Conservation (phyloP, 1,140 invertebrate genomes). For the Lithobius niger region DNA sequence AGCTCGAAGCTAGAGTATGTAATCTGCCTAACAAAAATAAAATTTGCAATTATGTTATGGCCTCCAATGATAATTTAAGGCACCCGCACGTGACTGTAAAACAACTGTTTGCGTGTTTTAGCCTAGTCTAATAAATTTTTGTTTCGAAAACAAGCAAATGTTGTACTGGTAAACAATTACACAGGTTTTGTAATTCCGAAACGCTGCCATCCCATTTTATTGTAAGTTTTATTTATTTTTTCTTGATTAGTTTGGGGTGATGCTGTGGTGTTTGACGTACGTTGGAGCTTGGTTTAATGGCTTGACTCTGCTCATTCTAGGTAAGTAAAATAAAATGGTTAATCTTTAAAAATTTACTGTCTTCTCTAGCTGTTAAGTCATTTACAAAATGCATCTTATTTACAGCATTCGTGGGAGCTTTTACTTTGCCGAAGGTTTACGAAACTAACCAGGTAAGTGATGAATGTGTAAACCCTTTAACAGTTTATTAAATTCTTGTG, state of each 20-base stretch:
- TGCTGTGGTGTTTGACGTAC: conserved; percentile 90
- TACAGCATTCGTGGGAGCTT: conserved; percentile 77
- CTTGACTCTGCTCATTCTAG: conserved; percentile 87
- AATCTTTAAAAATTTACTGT: conserved; percentile 19
- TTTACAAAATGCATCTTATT: conserved; percentile 27
- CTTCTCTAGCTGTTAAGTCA: background rate
- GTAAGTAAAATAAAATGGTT: conserved; percentile 38
- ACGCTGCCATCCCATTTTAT: too few species aligned
- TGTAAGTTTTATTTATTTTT: too few species aligned
- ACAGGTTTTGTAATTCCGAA: too few species aligned
- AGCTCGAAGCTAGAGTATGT: too few species aligned
- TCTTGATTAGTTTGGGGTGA: conserved; percentile 83
- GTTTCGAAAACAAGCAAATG: too few species aligned
- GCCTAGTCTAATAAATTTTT: too few species aligned
- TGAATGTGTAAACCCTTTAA: background rate
- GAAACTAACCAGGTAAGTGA: conserved; percentile 70
- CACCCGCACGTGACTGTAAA: too few species aligned
- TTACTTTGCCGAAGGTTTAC: conserved; percentile 93
- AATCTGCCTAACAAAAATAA: too few species aligned
- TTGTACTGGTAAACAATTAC: too few species aligned
- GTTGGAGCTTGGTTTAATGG: conserved; percentile 96
- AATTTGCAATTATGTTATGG: too few species aligned
- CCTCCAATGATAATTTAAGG: too few species aligned
- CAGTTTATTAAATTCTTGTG: background rate
- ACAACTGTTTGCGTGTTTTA: too few species aligned